These are phyloP conservation scores for Tuta absoluta DNA, from an alignment of 2,888 invertebrate genomes.

Conservation along the genomic window DNA sequence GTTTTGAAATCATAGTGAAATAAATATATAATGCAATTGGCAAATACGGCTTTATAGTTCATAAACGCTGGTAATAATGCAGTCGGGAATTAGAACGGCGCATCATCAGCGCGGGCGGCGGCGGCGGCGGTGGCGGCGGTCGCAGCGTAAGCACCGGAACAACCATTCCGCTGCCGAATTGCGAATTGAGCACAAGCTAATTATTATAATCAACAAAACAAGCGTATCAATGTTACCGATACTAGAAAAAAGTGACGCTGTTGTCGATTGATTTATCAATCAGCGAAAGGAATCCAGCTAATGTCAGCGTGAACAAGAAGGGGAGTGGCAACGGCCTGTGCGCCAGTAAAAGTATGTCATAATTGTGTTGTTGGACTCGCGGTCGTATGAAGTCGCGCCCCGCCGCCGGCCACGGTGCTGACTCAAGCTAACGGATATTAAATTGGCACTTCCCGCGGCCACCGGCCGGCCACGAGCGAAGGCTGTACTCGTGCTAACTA, in stretches of 20 bases:
- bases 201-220: not conserved
- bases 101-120: not conserved
- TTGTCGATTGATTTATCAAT: not conserved
- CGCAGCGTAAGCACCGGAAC: slow-evolving; percentile 12
- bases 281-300: slow-evolving; percentile 5
- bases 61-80: slow-evolving; percentile 23
- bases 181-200: slow-evolving; percentile 9
- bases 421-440: slow-evolving; percentile 22
- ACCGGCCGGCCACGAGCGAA: not conserved
- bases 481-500: slow-evolving; percentile 2
- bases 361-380: slow-evolving; percentile 9
- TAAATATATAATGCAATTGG: slow-evolving; percentile 16
- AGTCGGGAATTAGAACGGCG: slow-evolving; percentile 14
- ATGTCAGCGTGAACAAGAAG: slow-evolving; percentile 1
- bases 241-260: not conserved
- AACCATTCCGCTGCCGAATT: slow-evolving; percentile 19
- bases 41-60: slow-evolving; percentile 20
- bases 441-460: slow-evolving; percentile 13
- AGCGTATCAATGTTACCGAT: not conserved
- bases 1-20: slow-evolving; percentile 15
- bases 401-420: slow-evolving; percentile 1
- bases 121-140: not conserved
- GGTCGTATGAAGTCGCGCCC: not conserved
- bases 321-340: slow-evolving; percentile 13
- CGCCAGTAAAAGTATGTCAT: slow-evolving; percentile 26